Evolutionary conservation across 2,113 vertebrate genomes (phyloP).

Genomic region (Protomyctophum bolini): DNA sequence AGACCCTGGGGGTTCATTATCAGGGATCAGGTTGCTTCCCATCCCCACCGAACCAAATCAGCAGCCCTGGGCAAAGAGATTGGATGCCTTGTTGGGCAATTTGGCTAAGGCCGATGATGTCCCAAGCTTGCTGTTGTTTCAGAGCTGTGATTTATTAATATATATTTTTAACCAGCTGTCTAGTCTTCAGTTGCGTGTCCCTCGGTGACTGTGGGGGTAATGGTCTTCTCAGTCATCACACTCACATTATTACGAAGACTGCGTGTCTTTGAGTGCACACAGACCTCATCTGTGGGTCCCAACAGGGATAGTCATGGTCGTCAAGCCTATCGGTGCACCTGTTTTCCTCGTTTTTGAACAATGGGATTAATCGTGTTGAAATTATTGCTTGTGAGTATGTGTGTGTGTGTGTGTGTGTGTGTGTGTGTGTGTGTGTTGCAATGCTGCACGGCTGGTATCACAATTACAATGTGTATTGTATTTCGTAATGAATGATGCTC

Average conservation of each 20-base stretch:
- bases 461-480: neutral
- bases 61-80: constrained; percentile 42
- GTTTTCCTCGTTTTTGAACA: constrained; percentile 36
- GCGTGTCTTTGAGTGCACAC: constrained; percentile 24
- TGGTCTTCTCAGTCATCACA: constrained; percentile 62
- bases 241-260: constrained; percentile 53
- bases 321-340: constrained; percentile 32
- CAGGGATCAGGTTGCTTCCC: constrained; percentile 78
- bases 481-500: neutral
- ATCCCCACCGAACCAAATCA: constrained; percentile 60
- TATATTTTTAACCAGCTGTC: constrained; percentile 71
- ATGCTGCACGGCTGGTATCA: neutral
- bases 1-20: constrained; percentile 78
- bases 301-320: constrained; percentile 20
- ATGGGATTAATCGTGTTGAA: constrained; percentile 13
- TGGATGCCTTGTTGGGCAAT: constrained; percentile 70
- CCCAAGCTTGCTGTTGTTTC: constrained; percentile 75
- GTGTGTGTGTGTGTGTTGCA: neutral
- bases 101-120: constrained; percentile 56
- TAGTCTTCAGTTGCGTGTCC: constrained; percentile 44
- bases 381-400: neutral
- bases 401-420: neutral
- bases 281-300: constrained; percentile 35
- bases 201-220: constrained; percentile 45
- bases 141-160: constrained; percentile 60